phyloP scores from a whole-genome alignment of 2,888 invertebrate species.

The Mythimna lalbum region DNA sequence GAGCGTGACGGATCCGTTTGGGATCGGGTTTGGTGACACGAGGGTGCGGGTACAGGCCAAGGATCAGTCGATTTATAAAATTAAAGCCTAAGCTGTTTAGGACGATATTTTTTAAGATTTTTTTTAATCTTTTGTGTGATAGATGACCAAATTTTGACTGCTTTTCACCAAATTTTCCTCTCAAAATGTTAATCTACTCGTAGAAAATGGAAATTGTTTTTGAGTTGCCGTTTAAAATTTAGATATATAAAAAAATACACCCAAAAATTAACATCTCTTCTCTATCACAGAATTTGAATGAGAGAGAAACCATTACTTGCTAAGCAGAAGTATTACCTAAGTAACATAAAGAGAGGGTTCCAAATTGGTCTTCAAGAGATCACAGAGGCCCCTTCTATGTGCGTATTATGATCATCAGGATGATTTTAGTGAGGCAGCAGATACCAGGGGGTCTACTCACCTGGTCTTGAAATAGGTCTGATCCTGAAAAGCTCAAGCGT shows the following conservation, averaged over 20 bases:
- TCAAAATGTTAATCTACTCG: background rate
- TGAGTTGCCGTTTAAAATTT: background rate
- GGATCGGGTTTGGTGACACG: constrained; percentile 72
- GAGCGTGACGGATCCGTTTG: constrained; percentile 85
- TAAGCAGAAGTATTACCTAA: too few relatives aligned
- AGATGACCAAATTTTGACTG: background rate
- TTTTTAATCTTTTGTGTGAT: background rate
- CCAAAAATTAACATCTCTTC: too few relatives aligned
- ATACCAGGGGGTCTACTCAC: too few relatives aligned
- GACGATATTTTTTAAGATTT: constrained; percentile 24
- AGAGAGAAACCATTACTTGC: too few relatives aligned
- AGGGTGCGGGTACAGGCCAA: constrained; percentile 75
- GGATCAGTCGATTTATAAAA: constrained; percentile 67
- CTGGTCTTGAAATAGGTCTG: too few relatives aligned
- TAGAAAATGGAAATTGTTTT: background rate
- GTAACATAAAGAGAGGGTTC: too few relatives aligned
- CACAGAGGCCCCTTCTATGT: too few relatives aligned
- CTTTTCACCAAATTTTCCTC: background rate
- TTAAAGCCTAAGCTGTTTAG: constrained; percentile 35
- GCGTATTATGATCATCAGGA: too few relatives aligned
- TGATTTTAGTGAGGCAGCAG: too few relatives aligned
- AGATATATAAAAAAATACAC: background rate
- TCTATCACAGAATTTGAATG: too few relatives aligned
- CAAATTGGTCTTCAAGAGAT: too few relatives aligned
- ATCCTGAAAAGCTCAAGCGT: too few relatives aligned